phyloP scores from a whole-genome alignment of 2,888 invertebrate genomes.

The Smittia aterrima region DNA sequence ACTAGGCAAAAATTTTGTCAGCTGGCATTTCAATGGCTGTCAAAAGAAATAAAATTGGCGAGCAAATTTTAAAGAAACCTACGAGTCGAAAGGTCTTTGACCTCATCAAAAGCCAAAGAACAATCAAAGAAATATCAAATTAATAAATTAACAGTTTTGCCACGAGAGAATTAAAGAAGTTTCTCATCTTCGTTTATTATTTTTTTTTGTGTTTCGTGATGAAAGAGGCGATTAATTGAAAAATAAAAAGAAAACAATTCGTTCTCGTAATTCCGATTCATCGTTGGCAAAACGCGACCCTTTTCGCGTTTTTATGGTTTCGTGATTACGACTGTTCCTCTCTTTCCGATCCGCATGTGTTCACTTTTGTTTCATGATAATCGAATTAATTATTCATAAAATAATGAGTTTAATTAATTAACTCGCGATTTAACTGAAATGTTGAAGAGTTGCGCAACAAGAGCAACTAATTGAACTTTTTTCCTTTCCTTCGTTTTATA shows the following conservation, averaged over 20 bases:
- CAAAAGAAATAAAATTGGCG: neutral
- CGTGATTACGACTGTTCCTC: neutral
- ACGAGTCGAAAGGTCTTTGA: neutral
- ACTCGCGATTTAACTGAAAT: neutral
- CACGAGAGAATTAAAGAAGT: neutral
- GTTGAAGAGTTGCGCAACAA: neutral
- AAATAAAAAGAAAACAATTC: neutral
- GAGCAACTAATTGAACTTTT: neutral
- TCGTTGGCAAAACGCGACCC: neutral
- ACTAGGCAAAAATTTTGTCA: too few relatives aligned
- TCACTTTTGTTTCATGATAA: neutral
- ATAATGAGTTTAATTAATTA: neutral
- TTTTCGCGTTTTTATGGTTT: neutral
- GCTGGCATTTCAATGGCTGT: neutral
- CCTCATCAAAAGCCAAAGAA: neutral
- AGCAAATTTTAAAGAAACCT: neutral
- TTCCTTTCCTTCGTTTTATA: too few relatives aligned
- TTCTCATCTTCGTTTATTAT: neutral
- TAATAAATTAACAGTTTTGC: conserved; percentile 7
- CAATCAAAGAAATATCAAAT: neutral
- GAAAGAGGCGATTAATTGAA: neutral
- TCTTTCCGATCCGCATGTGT: neutral
- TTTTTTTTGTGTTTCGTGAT: neutral
- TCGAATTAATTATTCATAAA: neutral
- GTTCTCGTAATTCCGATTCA: neutral